Percentiles rank a stretch among this genome's conserved stretches.
phyloP scores from a whole-genome alignment of 2,113 vertebrate genomes.

The Lophochroa leadbeateri region DNA sequence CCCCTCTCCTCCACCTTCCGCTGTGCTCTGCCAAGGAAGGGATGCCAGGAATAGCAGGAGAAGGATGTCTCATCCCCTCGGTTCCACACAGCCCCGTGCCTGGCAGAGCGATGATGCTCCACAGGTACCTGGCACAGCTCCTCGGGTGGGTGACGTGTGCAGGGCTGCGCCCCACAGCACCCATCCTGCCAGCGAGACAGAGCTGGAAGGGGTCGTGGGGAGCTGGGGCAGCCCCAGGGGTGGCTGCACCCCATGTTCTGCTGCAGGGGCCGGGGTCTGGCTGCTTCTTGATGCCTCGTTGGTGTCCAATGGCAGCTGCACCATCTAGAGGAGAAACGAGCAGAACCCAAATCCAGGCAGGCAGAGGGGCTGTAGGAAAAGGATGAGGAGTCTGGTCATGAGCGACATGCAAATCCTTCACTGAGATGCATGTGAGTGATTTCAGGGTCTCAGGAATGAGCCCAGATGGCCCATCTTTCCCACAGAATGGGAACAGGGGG shows the following conservation, averaged over 20 bases:
- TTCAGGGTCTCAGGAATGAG: neutral
- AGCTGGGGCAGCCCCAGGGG: neutral
- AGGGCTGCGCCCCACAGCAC: neutral
- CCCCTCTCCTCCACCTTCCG: neutral
- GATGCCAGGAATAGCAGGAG: constrained; percentile 26
- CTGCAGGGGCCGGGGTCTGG: neutral
- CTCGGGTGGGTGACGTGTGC: fast-evolving
- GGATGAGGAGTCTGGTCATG: neutral
- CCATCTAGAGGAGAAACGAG: constrained; percentile 60
- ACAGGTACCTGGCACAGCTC: neutral
- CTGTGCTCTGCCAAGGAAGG: neutral
- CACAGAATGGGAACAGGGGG: neutral
- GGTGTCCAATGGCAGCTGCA: constrained; percentile 30
- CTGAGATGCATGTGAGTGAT: fast-evolving
- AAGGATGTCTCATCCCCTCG: neutral
- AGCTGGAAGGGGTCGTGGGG: neutral
- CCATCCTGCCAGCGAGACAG: neutral
- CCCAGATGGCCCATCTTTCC: neutral
- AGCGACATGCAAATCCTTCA: neutral
- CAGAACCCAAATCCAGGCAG: neutral
- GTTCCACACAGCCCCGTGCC: neutral
- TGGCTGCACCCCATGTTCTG: neutral
- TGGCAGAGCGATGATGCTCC: neutral
- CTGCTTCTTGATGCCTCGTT: neutral
- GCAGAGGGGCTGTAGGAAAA: neutral